A percentile compares a stretch with the other conserved stretches of the same genome.
phyloP scores from a whole-genome alignment of 2,113 vertebrate species.

The Dasypus novemcinctus region DNA sequence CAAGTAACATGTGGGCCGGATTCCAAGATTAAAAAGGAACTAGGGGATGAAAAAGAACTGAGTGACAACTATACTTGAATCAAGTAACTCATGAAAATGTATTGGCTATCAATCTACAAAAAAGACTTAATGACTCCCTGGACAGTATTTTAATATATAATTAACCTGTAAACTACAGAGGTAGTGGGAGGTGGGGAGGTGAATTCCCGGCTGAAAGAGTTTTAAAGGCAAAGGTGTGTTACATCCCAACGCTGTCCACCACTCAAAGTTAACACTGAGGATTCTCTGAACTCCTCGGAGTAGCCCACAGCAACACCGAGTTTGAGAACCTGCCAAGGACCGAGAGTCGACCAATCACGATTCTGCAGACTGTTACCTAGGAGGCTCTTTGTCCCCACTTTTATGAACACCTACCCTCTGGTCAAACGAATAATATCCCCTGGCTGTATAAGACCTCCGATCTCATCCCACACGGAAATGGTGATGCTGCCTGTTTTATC shows the following conservation, averaged over 20 bases:
- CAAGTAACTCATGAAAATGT: background rate
- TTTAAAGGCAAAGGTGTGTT: background rate
- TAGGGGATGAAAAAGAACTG: background rate
- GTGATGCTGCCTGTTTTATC: conserved; percentile 98
- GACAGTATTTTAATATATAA: background rate
- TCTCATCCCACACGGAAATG: conserved; percentile 99
- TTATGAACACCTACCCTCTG: conserved; percentile 90
- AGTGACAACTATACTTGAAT: background rate
- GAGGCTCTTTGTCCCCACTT: background rate
- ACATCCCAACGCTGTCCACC: background rate
- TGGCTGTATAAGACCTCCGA: conserved; percentile 95
- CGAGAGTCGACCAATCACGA: background rate
- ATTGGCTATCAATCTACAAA: background rate
- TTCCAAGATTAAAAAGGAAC: background rate
- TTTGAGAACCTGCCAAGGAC: background rate
- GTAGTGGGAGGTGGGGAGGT: background rate
- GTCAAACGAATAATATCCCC: conserved; percentile 98
- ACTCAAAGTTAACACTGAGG: background rate
- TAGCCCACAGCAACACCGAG: background rate
- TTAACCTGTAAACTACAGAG: background rate
- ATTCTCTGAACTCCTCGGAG: background rate
- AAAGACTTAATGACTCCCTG: background rate
- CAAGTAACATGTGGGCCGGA: background rate
- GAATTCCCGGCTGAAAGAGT: background rate
- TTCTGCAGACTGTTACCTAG: background rate